Percentiles rank a stretch among this genome's conserved stretches.
These are phyloP conservation scores for Drosophila vallismaia DNA, from an alignment of 2,888 invertebrate species.

Conservation along the genomic window DNA sequence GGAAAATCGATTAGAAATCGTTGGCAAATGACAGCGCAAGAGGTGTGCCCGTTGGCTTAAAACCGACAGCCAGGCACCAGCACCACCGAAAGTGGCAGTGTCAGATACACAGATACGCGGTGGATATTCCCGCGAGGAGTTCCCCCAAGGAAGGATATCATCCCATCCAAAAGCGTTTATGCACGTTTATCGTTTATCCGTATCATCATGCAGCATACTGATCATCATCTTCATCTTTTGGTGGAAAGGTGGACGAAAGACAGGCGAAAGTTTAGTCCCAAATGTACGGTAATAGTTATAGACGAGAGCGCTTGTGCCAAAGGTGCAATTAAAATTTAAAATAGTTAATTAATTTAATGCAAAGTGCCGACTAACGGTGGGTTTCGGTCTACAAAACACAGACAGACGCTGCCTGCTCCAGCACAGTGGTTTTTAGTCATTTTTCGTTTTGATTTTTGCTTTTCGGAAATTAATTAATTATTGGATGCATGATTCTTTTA, in stretches of 20 bases:
- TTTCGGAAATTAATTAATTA: background rate
- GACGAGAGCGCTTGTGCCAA: slow-evolving; percentile 46
- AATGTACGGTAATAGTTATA: slow-evolving; percentile 16
- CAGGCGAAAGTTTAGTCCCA: slow-evolving; percentile 61
- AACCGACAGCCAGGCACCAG: slow-evolving; percentile 39
- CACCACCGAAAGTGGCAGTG: slow-evolving; percentile 40
- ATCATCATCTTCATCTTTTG: slow-evolving; percentile 28
- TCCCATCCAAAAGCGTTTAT: slow-evolving; percentile 49
- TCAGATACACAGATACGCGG: slow-evolving; percentile 28
- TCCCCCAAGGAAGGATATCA: slow-evolving; percentile 64
- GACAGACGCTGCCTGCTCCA: slow-evolving; percentile 21
- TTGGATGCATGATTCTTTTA: background rate
- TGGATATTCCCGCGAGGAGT: slow-evolving; percentile 31
- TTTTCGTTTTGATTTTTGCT: background rate
- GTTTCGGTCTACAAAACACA: slow-evolving; percentile 33
- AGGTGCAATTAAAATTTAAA: slow-evolving; percentile 71
- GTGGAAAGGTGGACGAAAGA: slow-evolving; percentile 18
- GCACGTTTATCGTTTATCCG: slow-evolving; percentile 55
- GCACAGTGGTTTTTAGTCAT: slow-evolving; percentile 5
- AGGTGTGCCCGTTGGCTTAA: slow-evolving; percentile 71
- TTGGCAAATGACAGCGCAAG: slow-evolving; percentile 73
- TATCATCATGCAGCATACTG: slow-evolving; percentile 14
- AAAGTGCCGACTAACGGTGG: slow-evolving; percentile 39
- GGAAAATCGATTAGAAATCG: slow-evolving; percentile 79
- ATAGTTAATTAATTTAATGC: slow-evolving; percentile 72